Evolutionary conservation across 1,140 invertebrate species (phyloP).

Genomic region (Drosophila pandora): DNA sequence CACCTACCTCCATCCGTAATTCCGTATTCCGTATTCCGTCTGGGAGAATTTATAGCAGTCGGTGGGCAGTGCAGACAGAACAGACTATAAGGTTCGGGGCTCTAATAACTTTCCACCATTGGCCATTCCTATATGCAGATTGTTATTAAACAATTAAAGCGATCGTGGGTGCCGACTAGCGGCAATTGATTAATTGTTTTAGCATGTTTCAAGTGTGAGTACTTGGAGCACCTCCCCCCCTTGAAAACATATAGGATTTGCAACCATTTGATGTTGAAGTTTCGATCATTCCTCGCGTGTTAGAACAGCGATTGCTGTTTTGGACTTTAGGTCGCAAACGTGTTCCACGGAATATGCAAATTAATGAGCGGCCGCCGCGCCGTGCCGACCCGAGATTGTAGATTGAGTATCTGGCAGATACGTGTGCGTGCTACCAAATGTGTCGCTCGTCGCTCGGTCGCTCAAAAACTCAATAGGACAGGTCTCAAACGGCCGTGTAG

Average conservation of each 20-base stretch:
- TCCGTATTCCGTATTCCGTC: constrained; percentile 44
- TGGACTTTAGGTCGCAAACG: constrained; percentile 38
- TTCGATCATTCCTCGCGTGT: constrained; percentile 50
- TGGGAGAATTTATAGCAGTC: constrained; percentile 73
- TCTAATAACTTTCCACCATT: constrained; percentile 50
- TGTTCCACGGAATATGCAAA: constrained; percentile 67
- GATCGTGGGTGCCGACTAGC: constrained; percentile 51
- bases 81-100: background rate
- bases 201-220: constrained; percentile 7
- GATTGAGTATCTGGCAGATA: constrained; percentile 62
- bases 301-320: constrained; percentile 52
- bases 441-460: constrained; percentile 7
- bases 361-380: constrained; percentile 44
- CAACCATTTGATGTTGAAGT: constrained; percentile 26
- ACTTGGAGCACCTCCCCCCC: constrained; percentile 4
- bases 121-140: constrained; percentile 37
- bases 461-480: constrained; percentile 70
- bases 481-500: constrained; percentile 26
- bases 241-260: constrained; percentile 14
- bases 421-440: constrained; percentile 61
- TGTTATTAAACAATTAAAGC: constrained; percentile 52
- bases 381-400: constrained; percentile 27
- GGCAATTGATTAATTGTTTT: constrained; percentile 64
- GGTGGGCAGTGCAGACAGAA: constrained; percentile 75
- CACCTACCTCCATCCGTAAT: constrained; percentile 9